Evolutionary conservation across 2,113 vertebrate genomes (phyloP).

Genomic region (Galemys pyrenaicus): DNA sequence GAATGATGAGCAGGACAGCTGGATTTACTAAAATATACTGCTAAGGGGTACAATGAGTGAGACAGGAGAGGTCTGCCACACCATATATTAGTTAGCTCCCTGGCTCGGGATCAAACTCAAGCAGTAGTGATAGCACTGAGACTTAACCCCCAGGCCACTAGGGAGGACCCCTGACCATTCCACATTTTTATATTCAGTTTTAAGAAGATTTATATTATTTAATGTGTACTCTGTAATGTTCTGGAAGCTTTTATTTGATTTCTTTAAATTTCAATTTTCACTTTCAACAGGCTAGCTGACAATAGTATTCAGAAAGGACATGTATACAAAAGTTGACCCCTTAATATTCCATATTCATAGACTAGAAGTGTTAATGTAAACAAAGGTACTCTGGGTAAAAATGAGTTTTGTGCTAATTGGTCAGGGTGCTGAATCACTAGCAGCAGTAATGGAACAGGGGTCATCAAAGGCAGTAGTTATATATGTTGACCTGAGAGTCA

Average conservation of each 20-base stretch:
- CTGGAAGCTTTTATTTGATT: background rate
- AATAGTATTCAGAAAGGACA: constrained; percentile 39
- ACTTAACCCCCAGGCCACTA: too few relatives aligned
- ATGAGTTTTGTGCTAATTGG: background rate
- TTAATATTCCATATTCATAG: constrained; percentile 14
- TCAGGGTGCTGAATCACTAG: background rate
- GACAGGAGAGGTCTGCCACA: too few relatives aligned
- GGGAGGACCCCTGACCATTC: background rate
- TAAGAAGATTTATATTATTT: background rate
- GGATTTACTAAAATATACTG: too few relatives aligned
- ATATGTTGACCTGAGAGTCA: background rate
- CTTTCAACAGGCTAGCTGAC: constrained; percentile 7
- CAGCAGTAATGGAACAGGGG: background rate
- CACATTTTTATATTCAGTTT: background rate
- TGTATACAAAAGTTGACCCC: background rate
- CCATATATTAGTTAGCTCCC: too few relatives aligned
- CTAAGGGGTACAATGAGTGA: too few relatives aligned
- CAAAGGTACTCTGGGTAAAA: constrained; percentile 36
- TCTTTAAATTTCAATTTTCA: constrained; percentile 50
- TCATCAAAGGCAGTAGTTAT: background rate
- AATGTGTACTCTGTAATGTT: background rate
- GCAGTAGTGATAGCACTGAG: too few relatives aligned
- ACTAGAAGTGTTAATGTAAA: constrained; percentile 7
- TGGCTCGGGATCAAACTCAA: too few relatives aligned
- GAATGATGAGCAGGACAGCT: too few relatives aligned